Percentiles rank a stretch among this genome's conserved stretches.
Conservation (phyloP, 1,140 invertebrate species). For the Sitodiplosis mosellana region DNA sequence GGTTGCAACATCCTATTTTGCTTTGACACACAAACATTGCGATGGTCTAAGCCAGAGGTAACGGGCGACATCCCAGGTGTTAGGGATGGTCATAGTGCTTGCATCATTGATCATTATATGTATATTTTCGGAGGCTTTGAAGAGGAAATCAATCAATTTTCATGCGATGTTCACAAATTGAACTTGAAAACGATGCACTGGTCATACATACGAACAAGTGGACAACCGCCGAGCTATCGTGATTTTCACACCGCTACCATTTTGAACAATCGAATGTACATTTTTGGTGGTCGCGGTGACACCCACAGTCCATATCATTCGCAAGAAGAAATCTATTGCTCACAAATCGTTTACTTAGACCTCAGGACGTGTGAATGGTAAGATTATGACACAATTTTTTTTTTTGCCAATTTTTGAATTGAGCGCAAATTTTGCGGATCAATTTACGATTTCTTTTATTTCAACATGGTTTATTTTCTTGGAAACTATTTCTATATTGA, state of each 20-base stretch:
- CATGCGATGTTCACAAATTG: constrained; percentile 56
- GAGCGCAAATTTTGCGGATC: no score
- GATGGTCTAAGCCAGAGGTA: constrained; percentile 46
- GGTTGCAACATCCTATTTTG: constrained; percentile 61
- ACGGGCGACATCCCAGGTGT: constrained; percentile 51
- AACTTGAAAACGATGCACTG: constrained; percentile 56
- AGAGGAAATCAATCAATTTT: constrained; percentile 58
- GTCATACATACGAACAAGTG: constrained; percentile 37
- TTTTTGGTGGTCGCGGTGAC: constrained; percentile 71
- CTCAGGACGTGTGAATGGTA: constrained; percentile 48
- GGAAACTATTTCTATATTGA: no score
- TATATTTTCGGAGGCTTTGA: constrained; percentile 81
- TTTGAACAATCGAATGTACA: constrained; percentile 55
- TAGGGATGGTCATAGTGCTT: constrained; percentile 78
- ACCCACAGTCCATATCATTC: constrained; percentile 39
- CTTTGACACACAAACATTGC: constrained; percentile 52
- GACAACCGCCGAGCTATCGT: constrained; percentile 45
- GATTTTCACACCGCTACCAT: constrained; percentile 77
- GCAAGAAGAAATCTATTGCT: constrained; percentile 56
- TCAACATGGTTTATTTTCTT: no score
- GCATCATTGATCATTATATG: constrained; percentile 64
- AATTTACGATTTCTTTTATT: no score
- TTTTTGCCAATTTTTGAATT: no score
- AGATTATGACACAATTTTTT: no score
- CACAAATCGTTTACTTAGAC: constrained; percentile 59